These are phyloP conservation scores for Ploceus nigricollis DNA, from an alignment of 2,113 vertebrate genomes.

Conservation along the genomic window DNA sequence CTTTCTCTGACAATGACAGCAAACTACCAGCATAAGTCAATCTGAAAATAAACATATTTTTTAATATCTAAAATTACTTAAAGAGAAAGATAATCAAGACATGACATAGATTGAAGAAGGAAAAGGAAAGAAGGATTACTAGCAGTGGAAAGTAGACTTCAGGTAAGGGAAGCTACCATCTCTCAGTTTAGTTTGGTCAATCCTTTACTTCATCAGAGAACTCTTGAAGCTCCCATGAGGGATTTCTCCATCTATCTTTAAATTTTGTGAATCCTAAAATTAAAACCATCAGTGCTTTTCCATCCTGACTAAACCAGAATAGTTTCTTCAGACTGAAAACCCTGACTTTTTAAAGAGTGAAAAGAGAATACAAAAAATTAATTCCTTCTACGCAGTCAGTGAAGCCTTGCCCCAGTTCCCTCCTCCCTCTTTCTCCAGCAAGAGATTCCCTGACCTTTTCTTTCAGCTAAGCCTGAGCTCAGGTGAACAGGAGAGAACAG, in stretches of 20 bases:
- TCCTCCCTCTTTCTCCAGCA: background rate
- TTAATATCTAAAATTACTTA: background rate
- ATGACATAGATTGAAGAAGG: background rate
- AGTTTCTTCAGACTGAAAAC: background rate
- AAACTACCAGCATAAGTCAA: background rate
- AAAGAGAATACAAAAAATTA: background rate
- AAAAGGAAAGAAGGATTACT: background rate
- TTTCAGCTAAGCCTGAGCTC: background rate
- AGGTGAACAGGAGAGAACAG: background rate
- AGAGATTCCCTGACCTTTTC: background rate
- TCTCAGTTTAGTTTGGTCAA: background rate
- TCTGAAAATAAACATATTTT: background rate
- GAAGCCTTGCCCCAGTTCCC: background rate
- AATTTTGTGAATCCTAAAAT: background rate
- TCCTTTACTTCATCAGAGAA: background rate
- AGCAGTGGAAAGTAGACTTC: background rate
- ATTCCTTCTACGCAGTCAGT: background rate
- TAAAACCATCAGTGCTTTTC: background rate
- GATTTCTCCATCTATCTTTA: background rate
- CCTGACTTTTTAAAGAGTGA: background rate
- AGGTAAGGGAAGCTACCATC: background rate
- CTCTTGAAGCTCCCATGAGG: background rate
- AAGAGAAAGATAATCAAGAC: background rate
- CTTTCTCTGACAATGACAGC: background rate
- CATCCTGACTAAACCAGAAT: background rate